Evolutionary conservation across 2,797 vertebrate species (phyloP).

Genomic region (Poeciliopsis turneri): DNA sequence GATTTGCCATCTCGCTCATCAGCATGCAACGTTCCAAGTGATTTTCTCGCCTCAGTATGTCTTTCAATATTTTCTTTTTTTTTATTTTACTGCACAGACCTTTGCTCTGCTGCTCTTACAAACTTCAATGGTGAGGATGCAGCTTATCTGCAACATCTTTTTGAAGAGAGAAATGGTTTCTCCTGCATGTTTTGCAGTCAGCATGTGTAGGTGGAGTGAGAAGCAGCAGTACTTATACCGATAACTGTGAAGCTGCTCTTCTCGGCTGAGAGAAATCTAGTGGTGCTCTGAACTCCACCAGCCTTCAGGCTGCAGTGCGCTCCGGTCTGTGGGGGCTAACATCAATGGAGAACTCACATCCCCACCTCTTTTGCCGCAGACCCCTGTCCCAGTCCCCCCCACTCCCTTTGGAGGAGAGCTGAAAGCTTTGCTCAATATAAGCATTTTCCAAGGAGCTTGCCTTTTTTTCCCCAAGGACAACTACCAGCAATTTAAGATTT

Average conservation of each 20-base stretch:
- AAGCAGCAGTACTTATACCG: constrained; percentile 18
- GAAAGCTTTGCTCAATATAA: not conserved
- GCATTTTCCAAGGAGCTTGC: not conserved
- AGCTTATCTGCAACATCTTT: not conserved
- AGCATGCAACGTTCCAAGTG: constrained; percentile 7
- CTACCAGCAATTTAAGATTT: too few relatives aligned
- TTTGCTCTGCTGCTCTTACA: constrained; percentile 20
- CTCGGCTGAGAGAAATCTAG: constrained; percentile 20
- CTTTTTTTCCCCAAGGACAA: not conserved
- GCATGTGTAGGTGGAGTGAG: constrained; percentile 23
- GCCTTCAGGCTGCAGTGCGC: constrained; percentile 12
- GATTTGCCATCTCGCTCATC: constrained; percentile 9
- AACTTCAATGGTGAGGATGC: constrained; percentile 5
- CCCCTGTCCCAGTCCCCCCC: not conserved
- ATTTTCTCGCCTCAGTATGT: not conserved
- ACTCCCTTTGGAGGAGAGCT: not conserved
- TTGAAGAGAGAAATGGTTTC: constrained; percentile 8
- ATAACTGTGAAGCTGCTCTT: constrained; percentile 22
- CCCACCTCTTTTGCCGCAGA: not conserved
- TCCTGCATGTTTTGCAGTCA: constrained; percentile 19
- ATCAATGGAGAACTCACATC: not conserved
- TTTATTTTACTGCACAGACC: not conserved
- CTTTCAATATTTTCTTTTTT: not conserved
- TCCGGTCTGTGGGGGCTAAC: constrained; percentile 2
- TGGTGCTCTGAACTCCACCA: not conserved